phyloP scores from a whole-genome alignment of 2,888 invertebrate species.

The Dolomedes plantarius region DNA sequence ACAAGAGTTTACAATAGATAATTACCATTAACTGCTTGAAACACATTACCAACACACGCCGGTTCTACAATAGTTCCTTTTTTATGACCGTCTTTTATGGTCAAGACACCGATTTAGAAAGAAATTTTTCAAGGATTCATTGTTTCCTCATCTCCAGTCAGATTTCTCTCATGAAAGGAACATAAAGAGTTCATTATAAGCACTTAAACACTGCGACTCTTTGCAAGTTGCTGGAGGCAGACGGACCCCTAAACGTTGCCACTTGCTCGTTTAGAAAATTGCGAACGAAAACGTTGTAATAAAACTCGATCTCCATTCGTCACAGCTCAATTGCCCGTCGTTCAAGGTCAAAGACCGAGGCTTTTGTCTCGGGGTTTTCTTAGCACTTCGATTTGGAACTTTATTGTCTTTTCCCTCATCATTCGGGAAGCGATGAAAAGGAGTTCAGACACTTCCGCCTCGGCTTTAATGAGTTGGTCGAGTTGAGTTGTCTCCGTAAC shows the following conservation, averaged over 20 bases:
- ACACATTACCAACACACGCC: no score
- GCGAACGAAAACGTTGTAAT: background rate
- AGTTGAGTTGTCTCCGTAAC: constrained; percentile 5
- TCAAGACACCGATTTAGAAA: no score
- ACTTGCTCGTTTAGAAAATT: background rate
- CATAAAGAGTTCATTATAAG: no score
- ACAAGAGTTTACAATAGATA: no score
- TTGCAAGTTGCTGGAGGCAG: no score
- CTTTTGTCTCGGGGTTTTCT: constrained; percentile 24
- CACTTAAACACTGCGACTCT: no score
- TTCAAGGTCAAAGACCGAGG: constrained; percentile 41
- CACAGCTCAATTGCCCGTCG: constrained; percentile 36
- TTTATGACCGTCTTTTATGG: no score
- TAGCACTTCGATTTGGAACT: background rate
- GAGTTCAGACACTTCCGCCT: constrained; percentile 12
- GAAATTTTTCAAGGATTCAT: no score
- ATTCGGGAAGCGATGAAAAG: background rate
- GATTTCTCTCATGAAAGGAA: no score
- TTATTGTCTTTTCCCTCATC: constrained; percentile 3
- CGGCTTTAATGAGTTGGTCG: background rate
- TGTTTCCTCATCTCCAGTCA: no score
- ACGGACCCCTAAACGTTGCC: background rate
- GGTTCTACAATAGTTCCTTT: no score
- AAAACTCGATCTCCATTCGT: background rate
- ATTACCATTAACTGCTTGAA: no score